Conservation (phyloP, 1,140 invertebrate species). For the Drosophila teissieri region DNA sequence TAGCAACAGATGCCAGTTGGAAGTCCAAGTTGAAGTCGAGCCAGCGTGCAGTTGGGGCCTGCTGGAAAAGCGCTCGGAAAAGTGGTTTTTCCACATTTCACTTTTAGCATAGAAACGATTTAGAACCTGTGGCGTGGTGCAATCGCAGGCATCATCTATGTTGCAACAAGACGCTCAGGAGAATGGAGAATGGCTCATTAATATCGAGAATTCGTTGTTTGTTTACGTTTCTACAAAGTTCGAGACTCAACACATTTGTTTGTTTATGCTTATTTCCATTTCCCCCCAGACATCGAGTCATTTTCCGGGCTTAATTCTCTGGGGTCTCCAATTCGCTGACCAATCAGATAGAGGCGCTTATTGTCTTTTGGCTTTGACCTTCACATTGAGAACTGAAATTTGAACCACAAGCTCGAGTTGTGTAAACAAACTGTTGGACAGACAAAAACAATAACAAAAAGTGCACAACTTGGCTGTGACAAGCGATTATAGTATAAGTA, state of each 20-base stretch:
- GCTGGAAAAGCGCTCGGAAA: slow-evolving; percentile 45
- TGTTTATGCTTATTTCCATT: slow-evolving; percentile 15
- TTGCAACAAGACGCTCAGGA: not conserved
- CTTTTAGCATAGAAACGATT: slow-evolving; percentile 81
- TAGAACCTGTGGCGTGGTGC: slow-evolving; percentile 57
- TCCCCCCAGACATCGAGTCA: slow-evolving; percentile 24
- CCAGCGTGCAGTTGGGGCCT: slow-evolving; percentile 12
- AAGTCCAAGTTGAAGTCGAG: slow-evolving; percentile 45
- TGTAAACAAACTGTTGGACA: slow-evolving; percentile 67
- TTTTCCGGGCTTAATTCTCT: slow-evolving; percentile 10
- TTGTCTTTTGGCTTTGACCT: slow-evolving; percentile 66
- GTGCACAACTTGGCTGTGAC: slow-evolving; percentile 35
- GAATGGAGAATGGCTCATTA: not conserved
- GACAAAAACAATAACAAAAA: slow-evolving; percentile 37
- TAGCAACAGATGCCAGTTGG: slow-evolving; percentile 35
- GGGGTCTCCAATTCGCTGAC: slow-evolving; percentile 30
- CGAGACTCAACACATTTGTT: slow-evolving; percentile 3
- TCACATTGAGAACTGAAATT: slow-evolving; percentile 75
- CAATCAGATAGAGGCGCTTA: slow-evolving; percentile 28
- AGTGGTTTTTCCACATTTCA: slow-evolving; percentile 76
- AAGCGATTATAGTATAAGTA: slow-evolving; percentile 53
- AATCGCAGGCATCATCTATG: slow-evolving; percentile 10
- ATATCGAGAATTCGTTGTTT: not conserved
- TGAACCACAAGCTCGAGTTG: slow-evolving; percentile 56
- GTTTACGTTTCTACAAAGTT: slow-evolving; percentile 5